Evolutionary conservation across 2,888 invertebrate genomes (phyloP).

Genomic region (Parapristionchus giblindavisi): DNA sequence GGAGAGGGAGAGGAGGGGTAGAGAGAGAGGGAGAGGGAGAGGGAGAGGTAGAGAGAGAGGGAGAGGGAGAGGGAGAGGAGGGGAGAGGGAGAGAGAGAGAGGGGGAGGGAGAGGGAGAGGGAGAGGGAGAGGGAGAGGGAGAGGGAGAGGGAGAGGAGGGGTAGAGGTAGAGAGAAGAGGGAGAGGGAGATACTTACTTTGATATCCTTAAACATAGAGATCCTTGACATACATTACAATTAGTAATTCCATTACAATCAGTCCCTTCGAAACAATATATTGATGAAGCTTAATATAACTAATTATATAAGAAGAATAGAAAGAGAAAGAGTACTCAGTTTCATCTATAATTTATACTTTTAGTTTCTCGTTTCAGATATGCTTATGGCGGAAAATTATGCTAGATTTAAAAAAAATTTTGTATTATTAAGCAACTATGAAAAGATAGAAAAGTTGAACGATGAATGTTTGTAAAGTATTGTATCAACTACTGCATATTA

Average conservation of each 20-base stretch:
- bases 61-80: background rate
- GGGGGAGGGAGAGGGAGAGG: slow-evolving; percentile 4
- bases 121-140: too few relatives aligned
- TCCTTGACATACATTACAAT: slow-evolving; percentile 53
- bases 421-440: too few relatives aligned
- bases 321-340: too few relatives aligned
- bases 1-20: background rate
- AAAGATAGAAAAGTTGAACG: too few relatives aligned
- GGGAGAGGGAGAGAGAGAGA: background rate
- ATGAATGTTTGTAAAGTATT: too few relatives aligned
- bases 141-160: background rate
- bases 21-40: background rate
- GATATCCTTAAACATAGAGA: slow-evolving; percentile 53
- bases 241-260: slow-evolving; percentile 44
- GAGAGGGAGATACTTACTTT: slow-evolving; percentile 39
- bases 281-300: slow-evolving; percentile 35
- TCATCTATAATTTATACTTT: too few relatives aligned
- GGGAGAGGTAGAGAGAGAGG: background rate
- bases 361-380: too few relatives aligned
- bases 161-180: background rate
- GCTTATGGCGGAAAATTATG: too few relatives aligned
- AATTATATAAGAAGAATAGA: slow-evolving; percentile 18
- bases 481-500: too few relatives aligned
- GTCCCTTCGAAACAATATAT: slow-evolving; percentile 57
- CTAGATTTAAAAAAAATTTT: too few relatives aligned